phyloP scores from a whole-genome alignment of 2,888 invertebrate species.

The Odontothrips loti region DNA sequence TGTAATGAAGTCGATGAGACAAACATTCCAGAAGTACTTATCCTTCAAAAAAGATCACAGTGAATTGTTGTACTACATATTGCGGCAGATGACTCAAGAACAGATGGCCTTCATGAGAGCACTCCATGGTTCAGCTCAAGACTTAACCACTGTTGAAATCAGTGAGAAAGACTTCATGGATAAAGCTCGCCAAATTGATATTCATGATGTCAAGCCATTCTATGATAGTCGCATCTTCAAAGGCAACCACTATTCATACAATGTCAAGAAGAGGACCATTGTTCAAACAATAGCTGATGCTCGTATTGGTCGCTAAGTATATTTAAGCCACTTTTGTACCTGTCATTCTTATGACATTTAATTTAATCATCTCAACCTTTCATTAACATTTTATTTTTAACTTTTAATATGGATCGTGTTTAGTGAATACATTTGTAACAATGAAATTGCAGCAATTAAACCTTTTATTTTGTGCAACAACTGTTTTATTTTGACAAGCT shows the following conservation, averaged over 20 bases:
- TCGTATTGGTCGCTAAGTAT: neutral
- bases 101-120: constrained; percentile 79
- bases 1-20: constrained; percentile 92
- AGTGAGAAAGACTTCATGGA: constrained; percentile 78
- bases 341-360: constrained; percentile 35
- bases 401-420: neutral
- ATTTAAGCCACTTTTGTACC: constrained; percentile 44
- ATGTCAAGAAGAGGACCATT: constrained; percentile 77
- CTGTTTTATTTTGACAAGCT: neutral
- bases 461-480: too few relatives aligned
- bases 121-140: constrained; percentile 57
- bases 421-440: neutral
- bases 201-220: constrained; percentile 82
- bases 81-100: constrained; percentile 88
- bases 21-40: constrained; percentile 92
- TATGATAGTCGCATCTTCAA: constrained; percentile 88
- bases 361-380: neutral
- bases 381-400: neutral
- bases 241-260: constrained; percentile 81
- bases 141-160: constrained; percentile 68
- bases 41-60: constrained; percentile 93
- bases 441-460: neutral
- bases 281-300: constrained; percentile 66
- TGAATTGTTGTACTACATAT: constrained; percentile 89
- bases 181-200: constrained; percentile 84